Base-by-base conservation (phyloP, 2,797 vertebrate species). In the Odontamblyopus rebecca region DNA sequence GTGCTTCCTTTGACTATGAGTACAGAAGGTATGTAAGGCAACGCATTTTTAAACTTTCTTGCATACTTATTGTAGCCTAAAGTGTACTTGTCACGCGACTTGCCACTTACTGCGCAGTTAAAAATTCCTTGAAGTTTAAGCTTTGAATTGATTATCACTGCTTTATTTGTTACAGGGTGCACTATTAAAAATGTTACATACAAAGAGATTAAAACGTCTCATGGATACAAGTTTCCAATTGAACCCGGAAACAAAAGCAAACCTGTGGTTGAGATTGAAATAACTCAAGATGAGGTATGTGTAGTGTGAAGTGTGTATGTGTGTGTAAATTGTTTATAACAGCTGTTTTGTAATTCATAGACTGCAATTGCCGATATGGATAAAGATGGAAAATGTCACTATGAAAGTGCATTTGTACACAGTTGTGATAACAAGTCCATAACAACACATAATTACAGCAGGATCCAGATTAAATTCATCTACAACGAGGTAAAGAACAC, bases 361-460 rank as follows among this genome's bases (percentile, higher is more conserved):
- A 30, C 15, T 30, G 1, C 0, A 6, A 29, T 30, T 60, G 59
- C 15, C 59, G 0, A 0, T n/a, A n/a, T n/a, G n/a, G n/a, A n/a
- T n/a, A 16, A 60, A 2, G 15, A 2, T 30, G 15, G 2, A 15
- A 7, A 18, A 0, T 30, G 13, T 0, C 3, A 1, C 1, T 18
- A 2, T 11, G 30, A 5, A 8, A 0, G 5, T 60, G 27, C 30
- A 5, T 5, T 18, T 3, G 5, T 18, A 30, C 5, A 18, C 15
- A 35, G 32, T 35, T 18, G 13, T 60, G 59, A 60, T 18, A 18
- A 16, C 9, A 60, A 60, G 27, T 60, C 59, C 2, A 60, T 30
- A 60, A 60, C 59, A 15, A 60, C 12, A 18, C 5, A 0, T 16
- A 30, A 6, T 18, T 60, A 27, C 27, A 7, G 16, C 15, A 18